Evolutionary conservation across 53 echinoderm and acorn worm species (phyloP).

Genomic region (Mesocentrotus franciscanus): DNA sequence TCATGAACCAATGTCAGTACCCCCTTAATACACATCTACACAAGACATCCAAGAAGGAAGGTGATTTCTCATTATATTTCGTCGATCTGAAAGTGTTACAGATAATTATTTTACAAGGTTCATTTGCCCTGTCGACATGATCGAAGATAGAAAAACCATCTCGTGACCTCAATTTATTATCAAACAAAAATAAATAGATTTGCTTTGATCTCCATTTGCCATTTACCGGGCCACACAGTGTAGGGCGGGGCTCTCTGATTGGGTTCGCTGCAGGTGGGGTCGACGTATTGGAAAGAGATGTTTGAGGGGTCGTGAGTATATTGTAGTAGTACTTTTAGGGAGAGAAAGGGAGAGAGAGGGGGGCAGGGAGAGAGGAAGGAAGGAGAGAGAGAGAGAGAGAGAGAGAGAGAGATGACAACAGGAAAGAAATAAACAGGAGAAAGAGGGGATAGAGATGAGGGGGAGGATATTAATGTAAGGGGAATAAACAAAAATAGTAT

Average conservation of each 20-base stretch:
- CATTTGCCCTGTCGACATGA: neutral
- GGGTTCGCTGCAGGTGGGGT: slow-evolving; percentile 9
- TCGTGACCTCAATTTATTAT: neutral
- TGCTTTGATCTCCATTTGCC: neutral
- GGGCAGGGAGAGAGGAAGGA: neutral
- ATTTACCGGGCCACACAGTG: neutral
- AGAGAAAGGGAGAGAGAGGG: neutral
- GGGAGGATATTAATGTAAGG: neutral
- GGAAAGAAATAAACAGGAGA: neutral
- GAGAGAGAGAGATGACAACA: neutral
- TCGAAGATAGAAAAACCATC: neutral
- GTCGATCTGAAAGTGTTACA: neutral
- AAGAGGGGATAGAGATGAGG: neutral
- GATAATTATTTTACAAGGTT: neutral
- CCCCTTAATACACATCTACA: neutral
- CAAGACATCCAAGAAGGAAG: neutral
- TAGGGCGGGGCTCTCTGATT: neutral
- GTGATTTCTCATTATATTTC: neutral
- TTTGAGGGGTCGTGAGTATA: neutral
- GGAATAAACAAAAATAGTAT: neutral
- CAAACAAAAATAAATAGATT: neutral
- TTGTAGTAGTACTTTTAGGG: neutral
- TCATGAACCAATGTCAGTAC: neutral
- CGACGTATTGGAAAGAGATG: neutral
- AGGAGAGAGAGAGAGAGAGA: neutral